Conservation (phyloP, 1,140 invertebrate genomes). For the Portunus trituberculatus region DNA sequence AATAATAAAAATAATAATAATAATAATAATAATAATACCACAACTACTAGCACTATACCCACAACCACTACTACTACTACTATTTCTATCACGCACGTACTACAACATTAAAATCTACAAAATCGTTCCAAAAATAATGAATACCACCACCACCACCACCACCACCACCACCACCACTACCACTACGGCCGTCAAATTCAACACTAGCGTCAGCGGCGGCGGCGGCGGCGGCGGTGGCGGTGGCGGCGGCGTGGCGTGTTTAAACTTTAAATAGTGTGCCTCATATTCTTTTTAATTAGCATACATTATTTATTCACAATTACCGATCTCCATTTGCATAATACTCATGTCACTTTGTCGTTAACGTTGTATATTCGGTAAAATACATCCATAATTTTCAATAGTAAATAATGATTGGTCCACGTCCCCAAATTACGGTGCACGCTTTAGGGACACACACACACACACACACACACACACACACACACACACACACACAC, state of each 20-base stretch:
- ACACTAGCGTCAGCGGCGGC: neutral
- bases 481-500: constrained; percentile 19
- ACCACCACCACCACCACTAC: neutral
- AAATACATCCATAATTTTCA: neutral
- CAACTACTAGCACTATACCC: neutral
- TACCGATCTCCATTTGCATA: neutral
- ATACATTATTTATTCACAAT: constrained; percentile 15
- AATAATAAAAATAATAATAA: neutral
- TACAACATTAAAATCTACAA: neutral
- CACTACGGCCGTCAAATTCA: neutral
- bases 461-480: constrained; percentile 23
- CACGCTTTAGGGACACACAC: neutral
- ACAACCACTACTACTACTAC: neutral
- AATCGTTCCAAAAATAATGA: neutral
- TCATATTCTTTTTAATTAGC: constrained; percentile 15
- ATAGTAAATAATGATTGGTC: neutral
- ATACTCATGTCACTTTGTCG: neutral
- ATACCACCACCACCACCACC: neutral
- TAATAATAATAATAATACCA: neutral
- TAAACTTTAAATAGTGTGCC: neutral
- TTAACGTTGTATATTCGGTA: neutral
- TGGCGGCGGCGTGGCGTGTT: neutral
- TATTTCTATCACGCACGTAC: neutral
- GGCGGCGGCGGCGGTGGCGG: neutral
- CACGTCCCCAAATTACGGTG: neutral